Conservation (phyloP, 2,888 invertebrate genomes). For the Cerastis rubricosa region DNA sequence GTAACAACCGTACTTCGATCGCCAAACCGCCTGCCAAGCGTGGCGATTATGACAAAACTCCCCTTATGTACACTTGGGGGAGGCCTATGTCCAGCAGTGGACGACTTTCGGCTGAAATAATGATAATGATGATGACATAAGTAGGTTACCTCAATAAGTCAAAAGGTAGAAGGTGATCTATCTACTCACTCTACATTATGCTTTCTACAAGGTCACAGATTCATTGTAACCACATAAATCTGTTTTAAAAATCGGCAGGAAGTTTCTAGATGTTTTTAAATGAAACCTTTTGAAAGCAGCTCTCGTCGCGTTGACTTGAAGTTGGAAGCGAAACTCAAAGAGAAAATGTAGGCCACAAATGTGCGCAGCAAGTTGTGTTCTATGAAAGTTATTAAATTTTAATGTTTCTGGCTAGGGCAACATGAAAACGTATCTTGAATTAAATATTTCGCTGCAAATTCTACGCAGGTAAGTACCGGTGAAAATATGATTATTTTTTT, state of each 20-base stretch:
- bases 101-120: too few relatives aligned
- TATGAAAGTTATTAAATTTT: slow-evolving; percentile 26
- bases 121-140: too few relatives aligned
- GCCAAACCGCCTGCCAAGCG: too few relatives aligned
- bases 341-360: slow-evolving; percentile 45
- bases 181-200: background rate
- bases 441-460: background rate
- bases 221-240: slow-evolving; percentile 2
- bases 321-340: slow-evolving; percentile 39
- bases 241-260: background rate
- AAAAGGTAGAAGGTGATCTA: background rate
- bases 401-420: background rate
- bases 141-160: background rate
- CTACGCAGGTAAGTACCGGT: background rate
- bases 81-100: too few relatives aligned
- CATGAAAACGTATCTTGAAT: background rate
- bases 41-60: too few relatives aligned
- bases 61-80: too few relatives aligned
- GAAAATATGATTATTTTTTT: background rate
- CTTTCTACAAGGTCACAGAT: background rate
- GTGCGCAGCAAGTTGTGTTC: slow-evolving; percentile 14
- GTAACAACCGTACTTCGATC: too few relatives aligned
- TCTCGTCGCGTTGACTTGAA: slow-evolving; percentile 36
- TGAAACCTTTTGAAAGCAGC: slow-evolving; percentile 52
- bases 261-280: slow-evolving; percentile 40